Percentiles rank a stretch among this genome's conserved stretches.
Evolutionary conservation across 2,113 vertebrate species (phyloP).

Genomic region (Hemiscyllium ocellatum): DNA sequence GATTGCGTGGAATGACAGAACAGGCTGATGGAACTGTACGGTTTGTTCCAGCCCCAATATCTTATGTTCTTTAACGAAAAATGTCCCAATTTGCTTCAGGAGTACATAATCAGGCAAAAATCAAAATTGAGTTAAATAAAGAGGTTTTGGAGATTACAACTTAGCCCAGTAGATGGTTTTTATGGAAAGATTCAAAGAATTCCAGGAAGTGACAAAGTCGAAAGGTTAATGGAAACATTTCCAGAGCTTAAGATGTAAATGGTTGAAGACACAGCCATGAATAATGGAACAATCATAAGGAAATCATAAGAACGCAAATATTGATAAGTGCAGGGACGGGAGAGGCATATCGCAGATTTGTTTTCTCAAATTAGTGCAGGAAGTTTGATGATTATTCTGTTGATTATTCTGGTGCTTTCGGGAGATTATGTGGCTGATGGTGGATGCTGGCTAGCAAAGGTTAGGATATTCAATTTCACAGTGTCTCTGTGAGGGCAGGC

Average conservation of each 20-base stretch:
- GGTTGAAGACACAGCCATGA: not conserved
- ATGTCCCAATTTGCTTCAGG: not conserved
- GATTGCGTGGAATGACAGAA: too few species aligned
- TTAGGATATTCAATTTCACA: not conserved
- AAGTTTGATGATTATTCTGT: not conserved
- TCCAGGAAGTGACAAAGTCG: not conserved
- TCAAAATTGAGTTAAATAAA: not conserved
- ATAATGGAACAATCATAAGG: not conserved
- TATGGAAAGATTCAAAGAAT: not conserved
- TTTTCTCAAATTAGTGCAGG: not conserved
- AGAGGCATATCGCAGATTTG: not conserved
- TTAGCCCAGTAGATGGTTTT: not conserved
- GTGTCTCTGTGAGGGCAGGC: not conserved
- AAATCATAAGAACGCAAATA: not conserved
- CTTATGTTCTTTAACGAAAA: not conserved
- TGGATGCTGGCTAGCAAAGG: not conserved
- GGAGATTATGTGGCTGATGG: not conserved
- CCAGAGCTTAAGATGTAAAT: not conserved
- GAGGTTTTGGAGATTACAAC: not conserved
- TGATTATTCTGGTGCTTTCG: not conserved
- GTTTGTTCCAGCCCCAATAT: too few species aligned
- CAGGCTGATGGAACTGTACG: too few species aligned
- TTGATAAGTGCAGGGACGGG: not conserved
- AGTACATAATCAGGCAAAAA: not conserved
- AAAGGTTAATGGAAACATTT: not conserved